phyloP scores from a whole-genome alignment of 2,797 vertebrate species.

The Nothura maculosa region DNA sequence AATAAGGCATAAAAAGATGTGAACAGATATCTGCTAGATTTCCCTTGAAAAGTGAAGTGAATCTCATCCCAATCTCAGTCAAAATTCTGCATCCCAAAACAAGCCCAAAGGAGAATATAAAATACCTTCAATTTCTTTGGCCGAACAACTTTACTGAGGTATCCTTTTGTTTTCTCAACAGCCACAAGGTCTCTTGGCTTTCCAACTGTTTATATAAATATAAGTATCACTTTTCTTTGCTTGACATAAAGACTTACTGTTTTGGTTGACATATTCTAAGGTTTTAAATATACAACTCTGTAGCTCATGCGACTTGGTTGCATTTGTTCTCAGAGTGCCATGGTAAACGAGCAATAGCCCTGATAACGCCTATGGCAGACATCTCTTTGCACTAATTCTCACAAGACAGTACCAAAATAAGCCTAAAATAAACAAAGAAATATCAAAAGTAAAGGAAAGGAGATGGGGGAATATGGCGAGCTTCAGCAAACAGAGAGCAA shows the following conservation, averaged over 20 bases:
- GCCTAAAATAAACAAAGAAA: not conserved
- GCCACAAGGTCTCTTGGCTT: not conserved
- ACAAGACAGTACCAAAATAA: not conserved
- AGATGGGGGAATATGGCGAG: not conserved
- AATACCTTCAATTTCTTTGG: not conserved
- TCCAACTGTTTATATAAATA: not conserved
- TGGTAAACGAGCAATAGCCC: not conserved
- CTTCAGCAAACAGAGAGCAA: not conserved
- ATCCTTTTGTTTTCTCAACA: not conserved
- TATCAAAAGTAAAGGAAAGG: not conserved
- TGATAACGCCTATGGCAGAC: not conserved
- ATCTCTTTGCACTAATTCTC: not conserved
- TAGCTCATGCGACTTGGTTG: slow-evolving; percentile 8
- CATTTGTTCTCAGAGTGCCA: not conserved
- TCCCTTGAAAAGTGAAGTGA: not conserved
- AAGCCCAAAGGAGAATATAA: not conserved
- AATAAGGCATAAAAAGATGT: not conserved
- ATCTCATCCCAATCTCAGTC: not conserved
- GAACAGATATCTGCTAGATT: not conserved
- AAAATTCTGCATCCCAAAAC: not conserved
- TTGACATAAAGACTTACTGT: not conserved
- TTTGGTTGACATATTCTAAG: not conserved
- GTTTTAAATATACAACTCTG: not conserved
- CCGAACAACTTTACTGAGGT: not conserved
- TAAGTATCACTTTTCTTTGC: not conserved